These are phyloP conservation scores for Labeo calbasu DNA, from an alignment of 2,797 vertebrate genomes.

Conservation along the genomic window DNA sequence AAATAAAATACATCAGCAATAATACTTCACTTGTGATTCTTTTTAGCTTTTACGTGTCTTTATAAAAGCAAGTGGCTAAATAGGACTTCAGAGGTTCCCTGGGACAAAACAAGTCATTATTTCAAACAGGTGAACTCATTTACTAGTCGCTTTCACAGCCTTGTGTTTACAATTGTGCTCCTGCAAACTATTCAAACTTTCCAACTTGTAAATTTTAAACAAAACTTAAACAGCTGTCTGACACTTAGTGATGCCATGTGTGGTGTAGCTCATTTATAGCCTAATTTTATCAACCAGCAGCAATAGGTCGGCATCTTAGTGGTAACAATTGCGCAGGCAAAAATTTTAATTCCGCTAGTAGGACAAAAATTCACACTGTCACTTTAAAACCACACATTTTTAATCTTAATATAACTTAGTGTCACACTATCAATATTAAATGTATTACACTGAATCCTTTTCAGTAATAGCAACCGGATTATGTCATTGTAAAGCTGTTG, in stretches of 20 bases:
- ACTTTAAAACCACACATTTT: background rate
- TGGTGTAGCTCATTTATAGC: background rate
- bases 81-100: background rate
- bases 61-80: background rate
- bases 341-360: background rate
- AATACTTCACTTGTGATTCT: background rate
- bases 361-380: background rate
- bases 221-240: background rate
- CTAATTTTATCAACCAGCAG: background rate
- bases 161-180: background rate
- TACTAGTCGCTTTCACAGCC: background rate
- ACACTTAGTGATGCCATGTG: background rate
- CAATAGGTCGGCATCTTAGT: background rate
- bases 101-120: background rate
- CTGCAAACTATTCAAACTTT: conserved; percentile 18
- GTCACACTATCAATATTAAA: background rate
- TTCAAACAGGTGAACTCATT: background rate
- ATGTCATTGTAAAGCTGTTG: background rate
- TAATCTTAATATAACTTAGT: background rate
- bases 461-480: background rate
- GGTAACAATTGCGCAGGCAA: background rate
- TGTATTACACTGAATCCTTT: background rate
- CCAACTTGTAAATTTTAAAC: background rate
- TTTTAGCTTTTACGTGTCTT: background rate
- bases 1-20: background rate